Evolutionary conservation across 1,140 invertebrate genomes (phyloP), one percentile per base, ranked within the genome.

Genomic region (Callitettix versicolor): DNA sequence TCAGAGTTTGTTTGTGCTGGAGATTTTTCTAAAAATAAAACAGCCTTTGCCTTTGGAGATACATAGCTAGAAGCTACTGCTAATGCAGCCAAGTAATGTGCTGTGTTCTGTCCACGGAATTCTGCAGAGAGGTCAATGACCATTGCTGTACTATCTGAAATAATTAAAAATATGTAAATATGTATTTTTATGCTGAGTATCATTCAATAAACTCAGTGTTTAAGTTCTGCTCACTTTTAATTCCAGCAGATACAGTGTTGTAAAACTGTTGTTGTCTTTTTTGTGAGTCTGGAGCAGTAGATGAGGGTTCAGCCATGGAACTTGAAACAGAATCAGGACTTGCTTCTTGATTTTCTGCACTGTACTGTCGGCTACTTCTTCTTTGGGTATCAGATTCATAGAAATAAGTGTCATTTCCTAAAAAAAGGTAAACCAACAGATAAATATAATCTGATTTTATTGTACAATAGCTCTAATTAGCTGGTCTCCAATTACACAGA

Each of bases 31-130:
- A 61, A 71, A 56, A 67, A 79, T 51, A 71, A 48, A 1, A 66
- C 68, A 38, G 68, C 60, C 51, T 74, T 73, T 1, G 68, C 66
- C 55, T 76, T 78, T 0, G 68, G 61, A 55, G 80, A 76, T 4
- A 76, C 71, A 6, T 68, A 65, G 59, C 77, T 82, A 1, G 60
- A 58, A 14, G 71, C 74, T n/a, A 67, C 54, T 41, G 76, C 78
- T 4, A 69, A 57, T 1, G 78, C 79, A 0, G 74, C 34, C 6
- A 68, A 62, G 55, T 75, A 76, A 46, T 73, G 59, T 11, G 55
- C 58, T 15, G 71, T 71, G 14, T 72, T 63, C 12, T 71, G 59
- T 12, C 73, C 74, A 40, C 73, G 66, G 46, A 81, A 73, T 52
- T 73, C 57, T 1, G 76, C 61, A 30, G 70, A 68, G 1, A 78